These are phyloP conservation scores for Puma concolor DNA, from an alignment of 2,113 vertebrate species.

Conservation along the genomic window DNA sequence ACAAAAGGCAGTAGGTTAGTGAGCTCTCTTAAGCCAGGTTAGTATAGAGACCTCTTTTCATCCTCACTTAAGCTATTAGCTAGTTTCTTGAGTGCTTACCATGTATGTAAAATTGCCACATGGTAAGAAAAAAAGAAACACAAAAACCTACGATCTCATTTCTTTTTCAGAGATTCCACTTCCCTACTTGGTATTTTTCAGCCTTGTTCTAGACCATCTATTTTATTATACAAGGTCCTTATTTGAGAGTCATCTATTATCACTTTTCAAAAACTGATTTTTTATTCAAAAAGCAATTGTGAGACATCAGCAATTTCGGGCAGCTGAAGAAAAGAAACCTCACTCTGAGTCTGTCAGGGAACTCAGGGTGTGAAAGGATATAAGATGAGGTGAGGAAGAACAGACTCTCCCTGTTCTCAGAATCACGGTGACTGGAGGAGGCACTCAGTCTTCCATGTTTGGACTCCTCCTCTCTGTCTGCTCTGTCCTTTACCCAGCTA, in stretches of 20 bases:
- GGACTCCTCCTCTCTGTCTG: background rate
- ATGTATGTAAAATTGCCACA: background rate
- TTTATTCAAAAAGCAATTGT: conserved; percentile 1
- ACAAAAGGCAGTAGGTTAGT: background rate
- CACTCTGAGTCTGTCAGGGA: background rate
- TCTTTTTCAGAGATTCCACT: conserved; percentile 1
- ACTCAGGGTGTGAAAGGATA: background rate
- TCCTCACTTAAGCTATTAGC: background rate
- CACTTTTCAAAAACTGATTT: background rate
- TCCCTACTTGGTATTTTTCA: background rate
- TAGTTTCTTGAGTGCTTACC: background rate
- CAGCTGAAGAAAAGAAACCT: background rate
- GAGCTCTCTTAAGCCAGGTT: background rate
- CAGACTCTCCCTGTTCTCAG: background rate
- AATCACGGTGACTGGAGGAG: background rate
- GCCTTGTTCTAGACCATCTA: background rate
- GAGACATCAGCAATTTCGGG: background rate
- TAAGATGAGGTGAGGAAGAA: background rate
- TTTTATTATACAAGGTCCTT: background rate
- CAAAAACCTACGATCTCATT: background rate
- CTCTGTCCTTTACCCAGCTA: background rate
- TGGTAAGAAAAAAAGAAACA: conserved; percentile 12
- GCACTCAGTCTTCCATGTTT: background rate
- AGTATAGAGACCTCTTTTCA: background rate
- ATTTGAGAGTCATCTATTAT: background rate